Conservation (phyloP, 2,113 vertebrate genomes). For the Sander lucioperca region DNA sequence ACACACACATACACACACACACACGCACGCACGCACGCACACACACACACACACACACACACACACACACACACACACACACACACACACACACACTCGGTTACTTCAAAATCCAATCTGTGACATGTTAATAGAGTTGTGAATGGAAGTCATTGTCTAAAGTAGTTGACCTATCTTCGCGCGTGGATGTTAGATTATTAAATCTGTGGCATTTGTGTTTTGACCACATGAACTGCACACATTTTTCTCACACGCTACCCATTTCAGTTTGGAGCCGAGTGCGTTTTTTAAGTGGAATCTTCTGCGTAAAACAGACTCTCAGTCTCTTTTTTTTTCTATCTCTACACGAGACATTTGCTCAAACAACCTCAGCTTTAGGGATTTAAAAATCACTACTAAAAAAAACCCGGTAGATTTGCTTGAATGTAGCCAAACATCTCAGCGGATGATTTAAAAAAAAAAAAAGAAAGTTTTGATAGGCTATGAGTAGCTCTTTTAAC, state of each 20-base stretch:
- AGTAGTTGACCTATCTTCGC: slow-evolving; percentile 48
- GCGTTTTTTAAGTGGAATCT: slow-evolving; percentile 35
- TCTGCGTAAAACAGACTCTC: slow-evolving; percentile 26
- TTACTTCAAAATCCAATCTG: slow-evolving; percentile 45
- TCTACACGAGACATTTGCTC: slow-evolving; percentile 27
- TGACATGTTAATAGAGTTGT: slow-evolving; percentile 62
- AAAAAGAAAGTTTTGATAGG: slow-evolving; percentile 18
- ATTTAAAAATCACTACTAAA: background rate
- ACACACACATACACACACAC: slow-evolving; percentile 25
- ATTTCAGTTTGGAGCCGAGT: slow-evolving; percentile 25
- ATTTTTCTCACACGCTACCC: background rate
- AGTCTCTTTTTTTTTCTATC: background rate
- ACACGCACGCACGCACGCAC: slow-evolving; percentile 43
- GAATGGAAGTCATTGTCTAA: slow-evolving; percentile 72
- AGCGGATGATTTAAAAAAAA: background rate
- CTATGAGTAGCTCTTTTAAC: background rate
- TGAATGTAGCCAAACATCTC: background rate
- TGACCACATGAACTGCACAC: slow-evolving; percentile 30
- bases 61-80: too few species aligned
- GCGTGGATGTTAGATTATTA: slow-evolving; percentile 25
- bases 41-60: slow-evolving; percentile 50
- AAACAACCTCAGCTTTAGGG: slow-evolving; percentile 14
- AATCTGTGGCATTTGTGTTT: slow-evolving; percentile 22
- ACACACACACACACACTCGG: slow-evolving; percentile 50
- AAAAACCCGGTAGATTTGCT: too few species aligned